These are phyloP conservation scores for Emydoidea blandingii DNA, from an alignment of 2,797 vertebrate genomes.

Conservation along the genomic window DNA sequence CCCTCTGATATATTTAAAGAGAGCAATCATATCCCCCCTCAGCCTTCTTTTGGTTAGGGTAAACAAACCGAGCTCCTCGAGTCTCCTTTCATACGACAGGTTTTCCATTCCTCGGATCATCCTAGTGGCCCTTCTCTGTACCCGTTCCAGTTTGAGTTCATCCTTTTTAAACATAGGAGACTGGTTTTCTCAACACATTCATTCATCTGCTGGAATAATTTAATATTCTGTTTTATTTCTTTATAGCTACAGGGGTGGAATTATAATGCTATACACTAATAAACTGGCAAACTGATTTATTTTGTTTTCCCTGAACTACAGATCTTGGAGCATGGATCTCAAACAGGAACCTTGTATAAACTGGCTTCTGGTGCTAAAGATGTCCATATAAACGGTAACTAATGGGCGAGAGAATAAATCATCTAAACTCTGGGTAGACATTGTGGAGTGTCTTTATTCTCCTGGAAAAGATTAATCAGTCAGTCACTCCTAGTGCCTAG, in stretches of 20 bases:
- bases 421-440: background rate
- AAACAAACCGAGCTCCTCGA: no score
- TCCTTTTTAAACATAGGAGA: no score
- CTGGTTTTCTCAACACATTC: background rate
- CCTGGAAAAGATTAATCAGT: background rate
- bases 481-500: background rate
- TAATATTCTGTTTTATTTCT: background rate
- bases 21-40: no score
- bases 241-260: background rate
- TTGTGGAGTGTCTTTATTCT: background rate
- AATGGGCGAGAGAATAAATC: background rate
- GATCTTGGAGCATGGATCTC: background rate
- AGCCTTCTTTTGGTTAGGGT: no score
- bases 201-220: background rate
- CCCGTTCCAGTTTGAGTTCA: no score
- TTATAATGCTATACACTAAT: background rate
- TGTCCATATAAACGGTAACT: background rate
- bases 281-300: background rate
- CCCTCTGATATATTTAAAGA: no score
- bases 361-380: background rate
- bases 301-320: background rate
- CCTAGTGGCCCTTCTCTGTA: no score
- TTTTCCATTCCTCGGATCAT: no score
- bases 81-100: no score
- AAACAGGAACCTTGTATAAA: background rate